Base-by-base conservation (phyloP, 2,797 vertebrate species). In the Myotis planiceps region DNA sequence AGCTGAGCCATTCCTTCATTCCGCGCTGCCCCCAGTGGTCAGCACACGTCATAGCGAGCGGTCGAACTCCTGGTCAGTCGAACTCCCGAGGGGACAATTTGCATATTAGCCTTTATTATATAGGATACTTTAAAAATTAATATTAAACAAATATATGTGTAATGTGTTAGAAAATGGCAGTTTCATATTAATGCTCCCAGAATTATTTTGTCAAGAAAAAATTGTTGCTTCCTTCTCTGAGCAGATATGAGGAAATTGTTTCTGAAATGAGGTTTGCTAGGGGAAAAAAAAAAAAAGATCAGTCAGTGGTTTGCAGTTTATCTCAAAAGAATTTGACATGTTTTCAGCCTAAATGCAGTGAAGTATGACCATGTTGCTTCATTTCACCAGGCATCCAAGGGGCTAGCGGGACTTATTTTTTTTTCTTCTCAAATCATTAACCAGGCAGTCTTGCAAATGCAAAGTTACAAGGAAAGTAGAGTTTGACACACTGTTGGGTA, bases 371-470 rank as follows among this genome's bases (percentile, higher is more conserved):
- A 95, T 92, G 53, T 96, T 96, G 63, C 94, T 97, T 97, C 97
- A 96, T 97, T 97, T 97, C 96, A 96, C 66, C 88, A 75, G 80
- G 83, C 66, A 39, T 94, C 87, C 96, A 97, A 98, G 94, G 95
- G 82, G 92, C 90, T 92, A 94, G 47, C 42, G 16, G 66, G 96
- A 97, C 42, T 13, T 34, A 74, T 29, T 65, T 71, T 96, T 96
- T 96, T 94, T 84, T 68, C 58, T 95, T 95, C 94, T 86, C 93
- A 94, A 96, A 39, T 94, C 98, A 97, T 98, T 98, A 98, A 95
- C 76, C 90, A 98, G 84, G 88, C 84, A 97, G 85, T 94, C 78
- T 96, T 69, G 69, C 88, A 96, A 97, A 97, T 74, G 94, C 55
- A 69, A 92, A 15, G 29, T 95, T 97, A 96, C 47, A 86, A 29